Base-by-base conservation (phyloP, 2,113 vertebrate species). In the Grantiella picta region DNA sequence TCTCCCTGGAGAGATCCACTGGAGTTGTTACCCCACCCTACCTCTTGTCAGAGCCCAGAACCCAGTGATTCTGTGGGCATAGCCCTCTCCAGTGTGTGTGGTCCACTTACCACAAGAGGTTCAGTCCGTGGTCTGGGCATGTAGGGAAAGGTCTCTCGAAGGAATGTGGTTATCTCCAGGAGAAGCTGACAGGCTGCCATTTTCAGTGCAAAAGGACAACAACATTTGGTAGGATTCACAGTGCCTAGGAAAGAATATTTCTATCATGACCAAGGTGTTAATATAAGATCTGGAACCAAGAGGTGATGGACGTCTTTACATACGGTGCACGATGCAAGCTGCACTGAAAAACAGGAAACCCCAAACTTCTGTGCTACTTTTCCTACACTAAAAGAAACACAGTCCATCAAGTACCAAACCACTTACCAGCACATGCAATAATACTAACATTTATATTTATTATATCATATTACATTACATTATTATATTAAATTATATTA, bases 111-210 rank as follows among this genome's bases (percentile, higher is more conserved):
- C 98, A 98, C 98, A 17, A 99, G 98, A 6, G 99, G 99, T 90
- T 99, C 99, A 0, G 98, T 98, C 24, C 99, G 98, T 14, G 99
- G 99, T 33, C 99, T 98, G 15, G 99, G 99, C 75, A 99, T 97
- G 86, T 99, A 99, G 38, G 99, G 99, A 76, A 99, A 99, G 11
- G 99, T 99, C 97, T 99, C 99, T 53, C 99, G 97, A 65, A 99
- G 98, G 92, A 99, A 99, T 12, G 99, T 99, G 81, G 99, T 99
- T 94, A 99, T 99, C 97, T 99, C 99, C 96, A 99, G 95, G 54
- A 99, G 96, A 77, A 99, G 98, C 92, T 99, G 99, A 76, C 99
- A 99, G 24, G 99, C 99, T 7, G 99, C 98, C 99, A 99, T 99
- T 97, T 99, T 99, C 85, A 99, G 97, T 35, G 99, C 99, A 96